Conservation (phyloP, 2,888 invertebrate species). For the Harpalus rubripes region DNA sequence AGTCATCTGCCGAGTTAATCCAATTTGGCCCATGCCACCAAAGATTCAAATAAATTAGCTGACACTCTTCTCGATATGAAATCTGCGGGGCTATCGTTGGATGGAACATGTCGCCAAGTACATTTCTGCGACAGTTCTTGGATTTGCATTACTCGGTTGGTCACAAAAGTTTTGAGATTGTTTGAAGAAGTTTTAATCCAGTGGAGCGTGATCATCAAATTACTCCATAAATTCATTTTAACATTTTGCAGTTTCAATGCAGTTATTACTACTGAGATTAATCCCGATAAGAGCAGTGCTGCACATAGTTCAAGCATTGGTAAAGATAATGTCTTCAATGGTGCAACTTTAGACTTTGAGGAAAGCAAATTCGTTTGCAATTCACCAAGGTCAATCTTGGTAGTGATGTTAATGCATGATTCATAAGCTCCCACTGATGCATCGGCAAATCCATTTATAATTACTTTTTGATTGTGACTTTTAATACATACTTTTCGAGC, state of each 20-base stretch:
- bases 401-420: too few relatives aligned
- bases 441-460: too few relatives aligned
- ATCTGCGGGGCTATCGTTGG: constrained; percentile 67
- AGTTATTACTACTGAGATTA: neutral
- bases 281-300: neutral
- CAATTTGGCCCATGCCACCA: neutral
- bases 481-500: too few relatives aligned
- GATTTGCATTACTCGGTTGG: constrained; percentile 60
- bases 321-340: neutral
- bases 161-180: neutral
- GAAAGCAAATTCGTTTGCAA: neutral
- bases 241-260: neutral
- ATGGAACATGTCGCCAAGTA: constrained; percentile 58
- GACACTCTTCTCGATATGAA: neutral
- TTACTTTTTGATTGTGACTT: too few relatives aligned
- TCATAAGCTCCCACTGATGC: too few relatives aligned
- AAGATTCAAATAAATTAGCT: neutral
- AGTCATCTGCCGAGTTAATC: neutral
- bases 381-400: too few relatives aligned
- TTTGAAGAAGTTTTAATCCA: neutral
- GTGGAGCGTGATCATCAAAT: neutral
- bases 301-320: neutral
- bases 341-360: neutral
- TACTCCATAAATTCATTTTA: neutral
- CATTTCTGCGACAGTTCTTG: constrained; percentile 25